These are phyloP conservation scores for Acipenser transmontanus DNA, from an alignment of 2,797 vertebrate species.

Conservation along the genomic window DNA sequence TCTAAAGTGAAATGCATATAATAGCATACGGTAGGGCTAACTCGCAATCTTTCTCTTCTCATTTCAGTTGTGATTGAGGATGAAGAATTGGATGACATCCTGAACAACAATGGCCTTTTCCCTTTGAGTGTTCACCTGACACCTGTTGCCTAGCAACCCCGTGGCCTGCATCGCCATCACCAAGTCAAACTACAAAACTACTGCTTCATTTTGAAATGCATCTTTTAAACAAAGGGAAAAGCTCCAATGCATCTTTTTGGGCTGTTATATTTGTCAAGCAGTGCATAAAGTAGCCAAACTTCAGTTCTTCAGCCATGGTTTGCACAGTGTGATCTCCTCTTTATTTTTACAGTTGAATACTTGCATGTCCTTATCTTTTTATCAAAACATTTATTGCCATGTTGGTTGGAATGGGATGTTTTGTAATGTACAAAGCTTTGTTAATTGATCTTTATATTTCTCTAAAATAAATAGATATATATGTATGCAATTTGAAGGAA, in stretches of 20 bases:
- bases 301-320: conserved; percentile 16
- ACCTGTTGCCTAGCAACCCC: conserved; percentile 54
- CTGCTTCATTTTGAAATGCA: not conserved
- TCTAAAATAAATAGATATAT: no score
- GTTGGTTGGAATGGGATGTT: no score
- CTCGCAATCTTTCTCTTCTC: conserved; percentile 8
- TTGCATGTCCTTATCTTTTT: no score
- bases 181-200: conserved; percentile 33
- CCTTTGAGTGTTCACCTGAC: conserved; percentile 51
- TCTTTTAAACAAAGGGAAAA: not conserved
- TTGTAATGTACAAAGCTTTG: no score
- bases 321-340: conserved; percentile 27
- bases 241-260: no score
- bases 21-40: not conserved
- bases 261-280: no score
- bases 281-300: no score
- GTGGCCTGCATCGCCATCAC: conserved; percentile 45
- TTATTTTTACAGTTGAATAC: no score
- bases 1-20: no score
- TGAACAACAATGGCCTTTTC: conserved; percentile 68
- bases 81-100: conserved; percentile 65
- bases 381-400: no score
- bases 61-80: conserved; percentile 63
- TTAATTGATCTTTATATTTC: no score
- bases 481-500: no score